Base-by-base conservation (phyloP, 2,888 invertebrate species). In the Troides oblongomaculatus region DNA sequence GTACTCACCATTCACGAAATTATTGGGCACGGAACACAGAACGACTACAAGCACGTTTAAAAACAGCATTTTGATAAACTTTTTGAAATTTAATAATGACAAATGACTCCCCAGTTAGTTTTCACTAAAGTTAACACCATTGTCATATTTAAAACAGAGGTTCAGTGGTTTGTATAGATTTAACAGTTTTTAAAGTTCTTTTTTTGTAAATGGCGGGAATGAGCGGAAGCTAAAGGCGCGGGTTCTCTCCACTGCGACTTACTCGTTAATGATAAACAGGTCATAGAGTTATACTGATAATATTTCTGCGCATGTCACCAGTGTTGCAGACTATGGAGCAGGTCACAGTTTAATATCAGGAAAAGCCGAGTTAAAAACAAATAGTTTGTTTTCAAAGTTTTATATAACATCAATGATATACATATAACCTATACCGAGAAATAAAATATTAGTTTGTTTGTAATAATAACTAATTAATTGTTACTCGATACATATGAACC, bases 281-380 rank as follows among this genome's bases (percentile, higher is more conserved):
- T 66, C 78, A 78, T 85, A 86, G 74, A 72, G 71, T 73, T 72
- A 78, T 72, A 70, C 64, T 82, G 88, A 88, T 88, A 88, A 88
- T 75, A 80, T 80, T 85, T 87, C 85, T 85, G 88, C 88, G 88
- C 88, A 87, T 84, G 80, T 75, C 77, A 75, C 63, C 53, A 43
- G n/a, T 62, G 57, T 62, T 63, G 69, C 69, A 68, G 67, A 68
- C 58, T 59, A 64, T 65, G 66, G 70, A 68, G 59, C 69, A 73
- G 79, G 77, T 72, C 78, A 79, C 73, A 81, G 81, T 77, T 79
- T 76, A 79, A 64, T 64, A 72, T 72, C 72, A 75, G 75, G 76
- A 43, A 77, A 75, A 76, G 73, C 72, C 57, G 36, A 50, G 25
- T 57, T 43, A 8, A 25, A 64, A 43, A 58, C 64, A 58, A 58